Percentiles rank a stretch among this genome's conserved stretches.
Evolutionary conservation across 2,797 vertebrate genomes (phyloP).

Genomic region (Sibirionetta formosa): DNA sequence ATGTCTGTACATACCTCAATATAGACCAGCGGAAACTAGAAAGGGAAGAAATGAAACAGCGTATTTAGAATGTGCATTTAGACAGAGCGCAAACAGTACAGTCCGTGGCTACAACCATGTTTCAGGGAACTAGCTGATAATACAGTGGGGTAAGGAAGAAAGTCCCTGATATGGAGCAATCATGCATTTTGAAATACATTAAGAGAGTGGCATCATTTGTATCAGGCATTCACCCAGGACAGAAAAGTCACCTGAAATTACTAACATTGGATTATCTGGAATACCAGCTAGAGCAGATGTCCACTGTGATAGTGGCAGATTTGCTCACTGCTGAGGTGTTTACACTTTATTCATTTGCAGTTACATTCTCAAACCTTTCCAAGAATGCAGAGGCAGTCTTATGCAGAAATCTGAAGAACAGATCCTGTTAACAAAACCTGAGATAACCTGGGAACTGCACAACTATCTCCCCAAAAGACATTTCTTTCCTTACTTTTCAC

Average conservation of each 20-base stretch:
- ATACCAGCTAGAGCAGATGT: not conserved
- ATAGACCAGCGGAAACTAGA: slow-evolving; percentile 76
- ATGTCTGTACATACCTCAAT: slow-evolving; percentile 72
- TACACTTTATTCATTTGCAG: not conserved
- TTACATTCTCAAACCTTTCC: not conserved
- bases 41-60: slow-evolving; percentile 44
- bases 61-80: not conserved
- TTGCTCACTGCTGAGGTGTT: not conserved
- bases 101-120: not conserved
- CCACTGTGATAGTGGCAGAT: not conserved
- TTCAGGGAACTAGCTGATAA: not conserved
- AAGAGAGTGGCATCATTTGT: not conserved
- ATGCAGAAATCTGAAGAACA: not conserved
- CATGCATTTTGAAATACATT: not conserved
- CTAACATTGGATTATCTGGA: not conserved
- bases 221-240: not conserved
- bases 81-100: not conserved
- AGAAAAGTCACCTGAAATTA: not conserved
- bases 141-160: not conserved
- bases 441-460: not conserved
- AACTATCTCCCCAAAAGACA: not conserved
- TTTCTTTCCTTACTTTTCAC: not conserved
- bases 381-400: not conserved
- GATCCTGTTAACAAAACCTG: not conserved
- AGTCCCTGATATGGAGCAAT: not conserved